These are phyloP conservation scores for Lamprotornis superbus DNA, from an alignment of 2,113 vertebrate species.

Conservation along the genomic window DNA sequence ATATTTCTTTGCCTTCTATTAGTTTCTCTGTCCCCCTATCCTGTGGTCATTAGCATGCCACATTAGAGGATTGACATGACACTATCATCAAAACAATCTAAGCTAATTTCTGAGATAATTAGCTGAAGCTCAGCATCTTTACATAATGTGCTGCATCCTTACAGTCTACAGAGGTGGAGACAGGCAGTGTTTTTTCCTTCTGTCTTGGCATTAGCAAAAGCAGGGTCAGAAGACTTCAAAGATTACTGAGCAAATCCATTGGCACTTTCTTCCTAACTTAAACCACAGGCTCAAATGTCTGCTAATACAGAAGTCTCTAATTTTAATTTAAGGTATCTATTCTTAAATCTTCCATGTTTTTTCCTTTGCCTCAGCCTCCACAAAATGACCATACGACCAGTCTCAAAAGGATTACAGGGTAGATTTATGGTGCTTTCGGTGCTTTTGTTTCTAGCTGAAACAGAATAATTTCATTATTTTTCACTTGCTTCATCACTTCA, in stretches of 20 bases:
- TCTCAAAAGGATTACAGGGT: slow-evolving; percentile 8
- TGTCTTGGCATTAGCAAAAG: background rate
- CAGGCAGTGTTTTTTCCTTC: background rate
- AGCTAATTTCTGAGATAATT: background rate
- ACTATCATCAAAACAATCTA: background rate
- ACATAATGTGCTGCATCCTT: background rate
- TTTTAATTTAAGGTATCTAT: slow-evolving; percentile 13
- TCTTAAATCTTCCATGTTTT: background rate
- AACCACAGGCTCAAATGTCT: background rate
- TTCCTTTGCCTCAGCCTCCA: background rate
- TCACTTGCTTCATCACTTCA: background rate
- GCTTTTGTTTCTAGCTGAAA: background rate
- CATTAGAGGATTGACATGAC: background rate
- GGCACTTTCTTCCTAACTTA: background rate
- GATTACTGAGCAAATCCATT: background rate
- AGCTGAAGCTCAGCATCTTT: background rate
- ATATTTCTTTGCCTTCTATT: background rate
- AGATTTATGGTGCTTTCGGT: background rate
- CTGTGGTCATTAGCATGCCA: background rate
- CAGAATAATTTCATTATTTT: background rate
- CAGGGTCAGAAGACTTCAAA: background rate
- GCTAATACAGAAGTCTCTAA: background rate
- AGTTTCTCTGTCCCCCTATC: background rate
- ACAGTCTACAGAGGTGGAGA: fast-evolving
- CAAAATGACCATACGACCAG: background rate